These are phyloP conservation scores for Trissolcus japonicus DNA, from an alignment of 2,888 invertebrate genomes.

Conservation along the genomic window DNA sequence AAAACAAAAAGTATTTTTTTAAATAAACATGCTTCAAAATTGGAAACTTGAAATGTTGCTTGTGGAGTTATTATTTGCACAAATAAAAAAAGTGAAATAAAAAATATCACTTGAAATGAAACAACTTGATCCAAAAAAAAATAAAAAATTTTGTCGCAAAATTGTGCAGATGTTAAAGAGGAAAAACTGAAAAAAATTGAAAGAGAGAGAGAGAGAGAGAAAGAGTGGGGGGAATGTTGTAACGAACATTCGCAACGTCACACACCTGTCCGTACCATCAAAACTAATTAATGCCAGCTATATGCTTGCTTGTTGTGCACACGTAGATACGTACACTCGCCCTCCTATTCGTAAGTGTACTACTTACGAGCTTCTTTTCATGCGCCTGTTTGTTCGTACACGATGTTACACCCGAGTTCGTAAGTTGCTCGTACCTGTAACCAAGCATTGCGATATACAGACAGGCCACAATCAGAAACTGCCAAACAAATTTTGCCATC, in stretches of 20 bases:
- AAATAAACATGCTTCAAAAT: too few relatives aligned
- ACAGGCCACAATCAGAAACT: neutral
- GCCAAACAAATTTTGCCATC: too few relatives aligned
- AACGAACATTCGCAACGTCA: conserved; percentile 22
- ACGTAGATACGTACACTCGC: conserved; percentile 38
- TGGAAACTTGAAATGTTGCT: too few relatives aligned
- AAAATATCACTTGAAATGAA: too few relatives aligned
- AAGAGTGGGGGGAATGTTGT: conserved; percentile 16
- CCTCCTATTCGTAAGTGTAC: conserved; percentile 52
- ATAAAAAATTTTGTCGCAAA: conserved; percentile 4
- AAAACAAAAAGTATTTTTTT: too few relatives aligned
- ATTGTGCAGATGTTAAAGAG: conserved; percentile 12
- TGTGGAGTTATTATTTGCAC: too few relatives aligned
- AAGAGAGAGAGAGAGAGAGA: too few relatives aligned
- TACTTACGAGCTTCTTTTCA: conserved; percentile 48
- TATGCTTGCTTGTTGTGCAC: conserved; percentile 43
- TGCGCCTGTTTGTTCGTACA: conserved; percentile 33
- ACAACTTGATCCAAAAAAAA: too few relatives aligned
- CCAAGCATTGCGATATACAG: conserved; percentile 17
- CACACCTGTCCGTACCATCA: conserved; percentile 49
- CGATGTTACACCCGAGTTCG: conserved; percentile 13
- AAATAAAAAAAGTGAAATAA: too few relatives aligned
- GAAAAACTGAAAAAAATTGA: neutral
- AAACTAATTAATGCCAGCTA: conserved; percentile 53
- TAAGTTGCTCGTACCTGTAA: conserved; percentile 28